phyloP scores from a whole-genome alignment of 2,888 invertebrate species.

The Sturmia bella region DNA sequence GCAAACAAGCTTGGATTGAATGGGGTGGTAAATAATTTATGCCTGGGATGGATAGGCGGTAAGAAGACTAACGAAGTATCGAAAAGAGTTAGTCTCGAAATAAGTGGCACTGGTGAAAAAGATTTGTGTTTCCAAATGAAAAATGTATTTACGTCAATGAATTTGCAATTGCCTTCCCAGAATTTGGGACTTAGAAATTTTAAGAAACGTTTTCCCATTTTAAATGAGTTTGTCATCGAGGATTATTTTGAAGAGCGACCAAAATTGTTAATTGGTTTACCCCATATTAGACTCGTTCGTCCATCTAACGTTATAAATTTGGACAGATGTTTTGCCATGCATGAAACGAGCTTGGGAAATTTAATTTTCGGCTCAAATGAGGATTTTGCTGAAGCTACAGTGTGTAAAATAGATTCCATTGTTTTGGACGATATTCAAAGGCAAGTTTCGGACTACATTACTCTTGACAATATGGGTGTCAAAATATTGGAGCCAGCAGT shows the following conservation, averaged over 20 bases:
- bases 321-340: too few relatives aligned
- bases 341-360: too few relatives aligned
- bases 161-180: conserved; percentile 34
- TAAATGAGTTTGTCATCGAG: too few relatives aligned
- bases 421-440: neutral
- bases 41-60: conserved; percentile 53
- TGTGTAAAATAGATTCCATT: conserved; percentile 12
- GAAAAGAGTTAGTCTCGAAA: conserved; percentile 32
- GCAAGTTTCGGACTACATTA: neutral
- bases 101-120: neutral
- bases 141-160: conserved; percentile 44
- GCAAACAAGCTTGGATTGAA: conserved; percentile 46
- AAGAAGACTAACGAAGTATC: conserved; percentile 46
- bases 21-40: conserved; percentile 36
- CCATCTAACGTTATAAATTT: too few relatives aligned
- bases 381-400: conserved; percentile 12
- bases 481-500: conserved; percentile 4
- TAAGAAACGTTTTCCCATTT: too few relatives aligned
- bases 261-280: too few relatives aligned
- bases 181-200: conserved; percentile 12
- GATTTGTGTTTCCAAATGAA: conserved; percentile 31
- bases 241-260: too few relatives aligned
- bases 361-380: too few relatives aligned
- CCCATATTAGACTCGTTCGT: too few relatives aligned
- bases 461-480: neutral